These are phyloP conservation scores for Eupithecia insigniata DNA, from an alignment of 2,888 invertebrate species.

Conservation along the genomic window DNA sequence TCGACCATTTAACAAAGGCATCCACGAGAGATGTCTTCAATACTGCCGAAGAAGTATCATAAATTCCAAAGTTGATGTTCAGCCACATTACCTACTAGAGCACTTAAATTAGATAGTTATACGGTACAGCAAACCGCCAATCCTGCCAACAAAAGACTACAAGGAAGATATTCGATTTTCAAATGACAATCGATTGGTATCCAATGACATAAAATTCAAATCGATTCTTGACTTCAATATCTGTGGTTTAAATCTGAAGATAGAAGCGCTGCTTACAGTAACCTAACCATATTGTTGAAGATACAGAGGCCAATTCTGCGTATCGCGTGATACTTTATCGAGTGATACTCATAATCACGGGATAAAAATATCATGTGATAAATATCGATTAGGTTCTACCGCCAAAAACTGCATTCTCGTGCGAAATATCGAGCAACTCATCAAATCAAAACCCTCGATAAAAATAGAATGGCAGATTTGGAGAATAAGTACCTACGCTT, in stretches of 20 bases:
- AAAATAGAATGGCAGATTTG: too few relatives aligned
- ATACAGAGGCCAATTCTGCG: too few relatives aligned
- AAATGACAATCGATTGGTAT: slow-evolving; percentile 8
- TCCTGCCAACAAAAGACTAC: slow-evolving; percentile 2
- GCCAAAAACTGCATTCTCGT: too few relatives aligned
- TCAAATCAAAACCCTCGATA: too few relatives aligned
- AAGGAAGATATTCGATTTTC: background rate
- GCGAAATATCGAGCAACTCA: too few relatives aligned
- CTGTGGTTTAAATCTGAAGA: background rate
- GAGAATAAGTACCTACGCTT: too few relatives aligned
- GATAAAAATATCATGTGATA: too few relatives aligned
- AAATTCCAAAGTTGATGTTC: slow-evolving; percentile 8
- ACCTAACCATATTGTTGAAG: background rate
- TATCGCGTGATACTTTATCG: too few relatives aligned
- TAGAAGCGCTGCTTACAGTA: background rate
- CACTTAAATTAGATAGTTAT: slow-evolving; percentile 9
- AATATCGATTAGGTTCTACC: too few relatives aligned
- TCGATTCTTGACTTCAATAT: background rate
- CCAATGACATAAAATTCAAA: slow-evolving; percentile 1
- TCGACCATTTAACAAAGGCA: background rate
- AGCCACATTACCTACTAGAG: slow-evolving; percentile 5
- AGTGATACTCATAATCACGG: too few relatives aligned
- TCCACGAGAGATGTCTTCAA: background rate
- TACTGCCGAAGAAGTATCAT: slow-evolving; percentile 2
- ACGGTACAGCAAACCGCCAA: slow-evolving; percentile 8